Evolutionary conservation across 2,797 vertebrate species (phyloP).

Genomic region (Scleropages formosus): DNA sequence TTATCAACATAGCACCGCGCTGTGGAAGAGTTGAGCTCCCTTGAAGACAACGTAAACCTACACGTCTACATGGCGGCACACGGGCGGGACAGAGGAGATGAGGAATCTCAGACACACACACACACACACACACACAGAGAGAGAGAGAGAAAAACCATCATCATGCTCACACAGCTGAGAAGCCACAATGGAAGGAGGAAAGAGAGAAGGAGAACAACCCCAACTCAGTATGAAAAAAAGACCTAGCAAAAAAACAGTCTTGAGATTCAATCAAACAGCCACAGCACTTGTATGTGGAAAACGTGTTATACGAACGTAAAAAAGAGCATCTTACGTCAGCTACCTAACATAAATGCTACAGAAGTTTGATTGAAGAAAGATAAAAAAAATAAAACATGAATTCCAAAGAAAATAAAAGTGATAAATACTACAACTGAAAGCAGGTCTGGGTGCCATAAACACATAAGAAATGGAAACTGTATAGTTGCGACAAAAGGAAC

Average conservation of each 20-base stretch:
- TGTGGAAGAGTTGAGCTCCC: constrained; percentile 67
- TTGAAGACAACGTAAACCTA: constrained; percentile 64
- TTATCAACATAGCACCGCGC: not conserved
- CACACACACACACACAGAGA: constrained; percentile 24
- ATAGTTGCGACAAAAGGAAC: not conserved
- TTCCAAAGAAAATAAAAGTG: constrained; percentile 9
- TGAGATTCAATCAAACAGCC: not conserved
- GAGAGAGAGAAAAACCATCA: not conserved
- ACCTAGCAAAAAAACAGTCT: not conserved
- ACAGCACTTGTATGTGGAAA: not conserved
- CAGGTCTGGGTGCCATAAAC: constrained; percentile 6
- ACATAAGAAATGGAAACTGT: not conserved
- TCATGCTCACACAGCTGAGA: not conserved
- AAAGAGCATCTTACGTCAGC: not conserved
- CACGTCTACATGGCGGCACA: constrained; percentile 37
- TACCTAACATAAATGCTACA: constrained; percentile 1
- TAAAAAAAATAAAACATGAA: constrained; percentile 15
- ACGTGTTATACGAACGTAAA: not conserved
- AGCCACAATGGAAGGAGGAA: constrained; percentile 18
- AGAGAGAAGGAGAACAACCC: constrained; percentile 12
- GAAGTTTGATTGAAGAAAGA: constrained; percentile 12
- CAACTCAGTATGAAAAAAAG: constrained; percentile 16
- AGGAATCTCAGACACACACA: constrained; percentile 9
- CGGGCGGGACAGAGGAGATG: constrained; percentile 42
- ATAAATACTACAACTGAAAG: constrained; percentile 4